Percentiles rank a stretch among this genome's conserved stretches.
These are phyloP conservation scores for Oligia latruncula DNA, from an alignment of 2,888 invertebrate genomes.

Conservation along the genomic window DNA sequence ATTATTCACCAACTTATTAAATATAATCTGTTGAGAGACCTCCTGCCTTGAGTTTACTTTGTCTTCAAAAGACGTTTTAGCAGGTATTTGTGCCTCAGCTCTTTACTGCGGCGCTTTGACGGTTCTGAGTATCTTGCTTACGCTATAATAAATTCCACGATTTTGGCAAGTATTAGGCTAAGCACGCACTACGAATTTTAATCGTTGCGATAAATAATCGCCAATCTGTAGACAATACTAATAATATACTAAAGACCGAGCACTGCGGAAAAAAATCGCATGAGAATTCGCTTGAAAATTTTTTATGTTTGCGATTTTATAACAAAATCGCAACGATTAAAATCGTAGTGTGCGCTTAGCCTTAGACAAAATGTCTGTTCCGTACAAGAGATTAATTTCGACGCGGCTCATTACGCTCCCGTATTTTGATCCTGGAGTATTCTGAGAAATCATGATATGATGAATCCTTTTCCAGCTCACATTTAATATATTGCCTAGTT, in stretches of 20 bases:
- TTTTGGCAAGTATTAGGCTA: constrained; percentile 25
- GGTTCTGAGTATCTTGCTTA: constrained; percentile 9
- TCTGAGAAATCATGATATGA: constrained; percentile 23
- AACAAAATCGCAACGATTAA: too few species aligned
- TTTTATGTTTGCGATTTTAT: too few species aligned
- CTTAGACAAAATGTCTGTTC: constrained; percentile 32
- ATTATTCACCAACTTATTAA: constrained; percentile 34
- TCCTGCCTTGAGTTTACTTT: not conserved
- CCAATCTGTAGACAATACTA: too few species aligned
- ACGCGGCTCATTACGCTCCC: constrained; percentile 10
- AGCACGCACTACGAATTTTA: too few species aligned
- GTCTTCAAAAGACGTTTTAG: not conserved
- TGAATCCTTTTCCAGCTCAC: constrained; percentile 1
- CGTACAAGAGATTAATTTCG: constrained; percentile 37
- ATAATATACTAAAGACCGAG: too few species aligned
- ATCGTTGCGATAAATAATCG: too few species aligned
- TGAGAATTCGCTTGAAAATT: too few species aligned
- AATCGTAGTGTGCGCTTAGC: too few species aligned
- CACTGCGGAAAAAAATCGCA: too few species aligned
- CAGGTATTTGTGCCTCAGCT: constrained; percentile 3
- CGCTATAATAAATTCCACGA: constrained; percentile 37
- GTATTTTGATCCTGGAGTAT: constrained; percentile 15
- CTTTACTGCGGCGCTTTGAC: constrained; percentile 8
- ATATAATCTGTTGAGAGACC: constrained; percentile 14
- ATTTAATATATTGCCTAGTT: not conserved